Conservation (phyloP, 2,113 vertebrate species). For the Podarcis raffonei region DNA sequence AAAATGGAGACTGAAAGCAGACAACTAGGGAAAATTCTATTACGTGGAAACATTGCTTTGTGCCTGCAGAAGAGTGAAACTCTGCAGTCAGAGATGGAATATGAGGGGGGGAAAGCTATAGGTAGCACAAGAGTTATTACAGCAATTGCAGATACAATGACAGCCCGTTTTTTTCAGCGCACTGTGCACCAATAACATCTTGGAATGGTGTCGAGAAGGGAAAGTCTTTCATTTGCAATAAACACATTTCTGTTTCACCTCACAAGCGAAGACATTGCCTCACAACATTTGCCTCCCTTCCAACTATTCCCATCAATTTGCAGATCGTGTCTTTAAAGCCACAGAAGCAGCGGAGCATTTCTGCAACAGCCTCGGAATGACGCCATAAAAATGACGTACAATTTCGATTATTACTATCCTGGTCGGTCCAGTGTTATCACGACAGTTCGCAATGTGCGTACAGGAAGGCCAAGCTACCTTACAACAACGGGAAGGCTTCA, state of each 20-base stretch:
- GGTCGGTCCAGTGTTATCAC: neutral
- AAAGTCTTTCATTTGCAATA: neutral
- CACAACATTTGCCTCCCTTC: neutral
- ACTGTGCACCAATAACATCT: neutral
- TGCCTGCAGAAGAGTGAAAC: constrained; percentile 4
- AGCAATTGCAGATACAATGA: neutral
- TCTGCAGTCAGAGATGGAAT: constrained; percentile 22
- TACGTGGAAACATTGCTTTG: neutral
- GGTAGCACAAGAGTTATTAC: neutral
- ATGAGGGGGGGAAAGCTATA: neutral
- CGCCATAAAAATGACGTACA: neutral
- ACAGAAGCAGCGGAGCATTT: neutral
- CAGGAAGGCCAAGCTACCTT: neutral
- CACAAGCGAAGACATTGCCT: neutral
- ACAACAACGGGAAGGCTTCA: constrained; percentile 5
- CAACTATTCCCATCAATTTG: neutral
- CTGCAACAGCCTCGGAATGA: neutral
- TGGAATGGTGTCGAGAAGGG: neutral
- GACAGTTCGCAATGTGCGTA: neutral
- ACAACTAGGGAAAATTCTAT: neutral
- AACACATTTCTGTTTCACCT: neutral
- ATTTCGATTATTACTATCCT: neutral
- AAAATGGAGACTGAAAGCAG: neutral
- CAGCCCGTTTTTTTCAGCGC: neutral
- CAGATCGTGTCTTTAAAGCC: neutral